Conservation (phyloP, 2,797 vertebrate genomes). For the Urosaurus nigricauda region DNA sequence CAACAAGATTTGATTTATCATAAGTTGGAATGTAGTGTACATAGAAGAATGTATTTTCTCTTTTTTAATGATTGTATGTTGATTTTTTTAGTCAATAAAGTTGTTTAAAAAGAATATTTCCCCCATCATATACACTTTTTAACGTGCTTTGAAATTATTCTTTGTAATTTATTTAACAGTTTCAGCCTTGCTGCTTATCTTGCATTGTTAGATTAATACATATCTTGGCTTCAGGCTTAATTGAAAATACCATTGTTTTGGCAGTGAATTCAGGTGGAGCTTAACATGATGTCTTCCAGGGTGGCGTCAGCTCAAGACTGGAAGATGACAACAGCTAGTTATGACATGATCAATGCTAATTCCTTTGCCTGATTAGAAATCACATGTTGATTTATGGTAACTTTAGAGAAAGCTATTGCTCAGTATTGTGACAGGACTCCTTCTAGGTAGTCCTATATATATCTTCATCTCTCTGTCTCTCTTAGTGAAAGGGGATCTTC, state of each 20-base stretch:
- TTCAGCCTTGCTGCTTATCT: background rate
- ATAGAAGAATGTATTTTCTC: too few species aligned
- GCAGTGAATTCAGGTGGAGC: background rate
- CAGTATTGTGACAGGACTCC: background rate
- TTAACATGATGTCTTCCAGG: background rate
- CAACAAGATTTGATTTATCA: too few species aligned
- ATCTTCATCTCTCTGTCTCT: background rate
- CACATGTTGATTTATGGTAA: background rate
- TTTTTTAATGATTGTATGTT: too few species aligned
- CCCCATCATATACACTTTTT: background rate
- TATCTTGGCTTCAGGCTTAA: background rate
- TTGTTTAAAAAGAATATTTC: too few species aligned
- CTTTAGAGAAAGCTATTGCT: background rate
- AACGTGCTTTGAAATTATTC: background rate
- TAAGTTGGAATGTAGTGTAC: too few species aligned
- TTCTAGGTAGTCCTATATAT: background rate
- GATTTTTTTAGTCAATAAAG: too few species aligned
- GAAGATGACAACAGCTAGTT: background rate
- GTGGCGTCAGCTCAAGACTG: too few species aligned
- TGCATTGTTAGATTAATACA: background rate
- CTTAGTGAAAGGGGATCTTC: background rate
- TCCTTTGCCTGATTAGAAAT: slow-evolving; percentile 2
- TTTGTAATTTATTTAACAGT: background rate
- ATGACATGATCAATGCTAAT: background rate
- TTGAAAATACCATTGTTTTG: background rate